Conservation (phyloP, 2,888 invertebrate species). For the Julus scanicus region DNA sequence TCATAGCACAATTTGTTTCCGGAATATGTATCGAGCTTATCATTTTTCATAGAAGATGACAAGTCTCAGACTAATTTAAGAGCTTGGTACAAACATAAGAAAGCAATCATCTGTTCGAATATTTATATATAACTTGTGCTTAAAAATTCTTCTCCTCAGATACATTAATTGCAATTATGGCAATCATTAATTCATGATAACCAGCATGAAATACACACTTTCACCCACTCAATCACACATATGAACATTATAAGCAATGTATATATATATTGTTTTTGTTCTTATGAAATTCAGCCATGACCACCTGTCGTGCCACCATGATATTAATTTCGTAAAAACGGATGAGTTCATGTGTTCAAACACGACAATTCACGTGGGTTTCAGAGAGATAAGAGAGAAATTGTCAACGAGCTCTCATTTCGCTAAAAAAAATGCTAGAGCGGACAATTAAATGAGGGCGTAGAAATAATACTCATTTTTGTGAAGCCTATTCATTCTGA, state of each 20-base stretch:
- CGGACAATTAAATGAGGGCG: not conserved
- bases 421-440: not conserved
- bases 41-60: too few species aligned
- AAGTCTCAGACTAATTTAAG: too few species aligned
- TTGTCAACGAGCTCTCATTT: not conserved
- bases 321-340: conserved; percentile 1
- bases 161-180: too few species aligned
- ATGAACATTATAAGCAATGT: too few species aligned
- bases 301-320: conserved; percentile 49
- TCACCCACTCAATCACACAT: not conserved
- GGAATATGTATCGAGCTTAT: too few species aligned
- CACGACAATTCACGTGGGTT: not conserved
- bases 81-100: too few species aligned
- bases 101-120: too few species aligned
- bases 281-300: not conserved
- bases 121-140: too few species aligned
- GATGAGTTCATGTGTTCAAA: not conserved
- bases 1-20: too few species aligned
- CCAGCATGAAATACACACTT: not conserved
- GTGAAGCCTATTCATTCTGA: not conserved
- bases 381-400: not conserved
- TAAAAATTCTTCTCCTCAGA: too few species aligned
- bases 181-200: not conserved
- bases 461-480: not conserved
- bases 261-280: not conserved